phyloP scores from a whole-genome alignment of 2,888 invertebrate genomes.

The Lasioglossum malachurum region DNA sequence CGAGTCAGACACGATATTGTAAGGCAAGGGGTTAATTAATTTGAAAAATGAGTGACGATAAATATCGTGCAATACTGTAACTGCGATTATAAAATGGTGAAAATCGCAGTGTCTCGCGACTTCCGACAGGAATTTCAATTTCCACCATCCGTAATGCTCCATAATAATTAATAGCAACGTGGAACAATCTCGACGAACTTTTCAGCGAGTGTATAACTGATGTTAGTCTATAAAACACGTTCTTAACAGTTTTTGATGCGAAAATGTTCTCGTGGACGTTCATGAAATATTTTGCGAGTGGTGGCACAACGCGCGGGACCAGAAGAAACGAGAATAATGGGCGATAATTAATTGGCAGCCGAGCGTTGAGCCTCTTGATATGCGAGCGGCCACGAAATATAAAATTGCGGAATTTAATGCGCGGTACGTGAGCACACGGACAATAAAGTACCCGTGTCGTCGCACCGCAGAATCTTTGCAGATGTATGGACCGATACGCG shows the following conservation, averaged over 20 bases:
- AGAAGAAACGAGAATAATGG: background rate
- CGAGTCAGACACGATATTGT: too few relatives aligned
- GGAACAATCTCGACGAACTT: background rate
- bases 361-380: constrained; percentile 18
- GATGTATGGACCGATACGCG: background rate
- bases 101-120: background rate
- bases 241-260: background rate
- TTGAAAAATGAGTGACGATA: too few relatives aligned
- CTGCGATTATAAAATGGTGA: background rate
- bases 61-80: too few relatives aligned
- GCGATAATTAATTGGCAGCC: constrained; percentile 31
- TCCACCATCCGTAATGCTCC: background rate
- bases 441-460: constrained; percentile 30
- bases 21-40: too few relatives aligned
- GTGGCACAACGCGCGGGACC: background rate
- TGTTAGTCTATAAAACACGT: background rate
- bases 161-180: background rate
- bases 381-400: background rate
- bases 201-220: background rate
- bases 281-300: background rate
- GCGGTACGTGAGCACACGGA: constrained; percentile 14
- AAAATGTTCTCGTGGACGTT: background rate
- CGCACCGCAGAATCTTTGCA: constrained; percentile 4
- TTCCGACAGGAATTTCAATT: background rate
- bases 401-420: constrained; percentile 45